These are phyloP conservation scores for Acanthurus leucopareius DNA, from an alignment of 2,797 vertebrate genomes.

Conservation along the genomic window DNA sequence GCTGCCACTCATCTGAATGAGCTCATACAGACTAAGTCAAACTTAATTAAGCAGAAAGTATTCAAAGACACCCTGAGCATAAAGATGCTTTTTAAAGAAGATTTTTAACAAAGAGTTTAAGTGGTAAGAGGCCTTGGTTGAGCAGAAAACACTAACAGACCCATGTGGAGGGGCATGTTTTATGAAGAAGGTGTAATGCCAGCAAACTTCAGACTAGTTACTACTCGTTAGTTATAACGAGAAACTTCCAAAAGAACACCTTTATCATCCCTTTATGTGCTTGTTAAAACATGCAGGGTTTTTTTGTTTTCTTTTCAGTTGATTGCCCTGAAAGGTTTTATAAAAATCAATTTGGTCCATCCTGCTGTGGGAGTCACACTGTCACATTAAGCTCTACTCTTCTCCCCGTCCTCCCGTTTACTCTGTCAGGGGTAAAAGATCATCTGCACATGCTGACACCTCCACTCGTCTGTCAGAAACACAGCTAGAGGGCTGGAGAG, in stretches of 20 bases:
- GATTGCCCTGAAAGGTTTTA: slow-evolving; percentile 27
- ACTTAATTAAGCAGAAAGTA: not conserved
- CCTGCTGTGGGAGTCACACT: slow-evolving; percentile 24
- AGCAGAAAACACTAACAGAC: slow-evolving; percentile 11
- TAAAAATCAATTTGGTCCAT: slow-evolving; percentile 42
- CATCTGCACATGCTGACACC: slow-evolving; percentile 26
- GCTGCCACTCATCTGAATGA: slow-evolving; percentile 1
- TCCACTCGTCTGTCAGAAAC: slow-evolving; percentile 30
- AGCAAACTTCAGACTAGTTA: not conserved
- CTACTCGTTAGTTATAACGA: too few species aligned
- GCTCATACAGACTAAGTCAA: not conserved
- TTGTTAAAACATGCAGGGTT: slow-evolving; percentile 1
- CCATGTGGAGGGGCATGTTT: not conserved
- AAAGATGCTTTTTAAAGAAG: not conserved
- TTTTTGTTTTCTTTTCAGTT: slow-evolving; percentile 19
- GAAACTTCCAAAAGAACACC: slow-evolving; percentile 6
- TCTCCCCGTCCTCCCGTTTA: not conserved
- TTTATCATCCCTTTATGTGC: slow-evolving; percentile 8
- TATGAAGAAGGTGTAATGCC: not conserved
- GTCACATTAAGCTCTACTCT: slow-evolving; percentile 31
- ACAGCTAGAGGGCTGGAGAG: slow-evolving; percentile 1
- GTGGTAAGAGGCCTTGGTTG: slow-evolving; percentile 4
- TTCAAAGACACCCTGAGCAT: not conserved
- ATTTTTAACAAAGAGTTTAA: slow-evolving; percentile 3
- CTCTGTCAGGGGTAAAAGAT: slow-evolving; percentile 31